phyloP scores from a whole-genome alignment of 2,113 vertebrate species.

The Labeo catla region DNA sequence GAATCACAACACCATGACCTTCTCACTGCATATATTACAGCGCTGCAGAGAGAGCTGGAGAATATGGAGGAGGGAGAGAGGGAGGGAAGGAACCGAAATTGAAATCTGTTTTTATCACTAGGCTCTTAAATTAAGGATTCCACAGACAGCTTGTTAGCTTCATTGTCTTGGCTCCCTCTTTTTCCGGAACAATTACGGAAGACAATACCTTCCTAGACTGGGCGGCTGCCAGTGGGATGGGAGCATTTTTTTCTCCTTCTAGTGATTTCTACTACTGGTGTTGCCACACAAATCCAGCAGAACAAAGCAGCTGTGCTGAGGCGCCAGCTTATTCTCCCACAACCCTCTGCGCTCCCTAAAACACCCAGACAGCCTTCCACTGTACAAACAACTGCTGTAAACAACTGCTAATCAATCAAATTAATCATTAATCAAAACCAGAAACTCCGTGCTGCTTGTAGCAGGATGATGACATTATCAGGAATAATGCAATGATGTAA shows the following conservation, averaged over 20 bases:
- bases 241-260: conserved; percentile 59
- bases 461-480: not conserved
- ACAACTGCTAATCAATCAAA: conserved; percentile 19
- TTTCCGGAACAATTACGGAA: conserved; percentile 76
- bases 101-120: conserved; percentile 49
- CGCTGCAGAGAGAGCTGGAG: conserved; percentile 45
- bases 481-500: not conserved
- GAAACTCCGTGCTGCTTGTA: not conserved
- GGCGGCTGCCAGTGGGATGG: conserved; percentile 66
- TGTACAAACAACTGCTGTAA: conserved; percentile 26
- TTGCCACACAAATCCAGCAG: conserved; percentile 62
- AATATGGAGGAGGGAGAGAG: not conserved
- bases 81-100: conserved; percentile 32
- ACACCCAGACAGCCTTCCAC: not conserved
- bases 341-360: not conserved
- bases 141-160: conserved; percentile 77
- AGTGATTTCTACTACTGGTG: conserved; percentile 57
- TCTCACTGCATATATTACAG: conserved; percentile 64
- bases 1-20: conserved; percentile 63
- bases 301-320: conserved; percentile 65
- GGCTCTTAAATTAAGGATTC: conserved; percentile 69
- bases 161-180: conserved; percentile 66
- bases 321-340: conserved; percentile 63
- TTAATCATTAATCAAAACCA: not conserved
- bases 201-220: conserved; percentile 69